These are phyloP conservation scores for Nerophis ophidion DNA, from an alignment of 2,113 vertebrate species.

Conservation along the genomic window DNA sequence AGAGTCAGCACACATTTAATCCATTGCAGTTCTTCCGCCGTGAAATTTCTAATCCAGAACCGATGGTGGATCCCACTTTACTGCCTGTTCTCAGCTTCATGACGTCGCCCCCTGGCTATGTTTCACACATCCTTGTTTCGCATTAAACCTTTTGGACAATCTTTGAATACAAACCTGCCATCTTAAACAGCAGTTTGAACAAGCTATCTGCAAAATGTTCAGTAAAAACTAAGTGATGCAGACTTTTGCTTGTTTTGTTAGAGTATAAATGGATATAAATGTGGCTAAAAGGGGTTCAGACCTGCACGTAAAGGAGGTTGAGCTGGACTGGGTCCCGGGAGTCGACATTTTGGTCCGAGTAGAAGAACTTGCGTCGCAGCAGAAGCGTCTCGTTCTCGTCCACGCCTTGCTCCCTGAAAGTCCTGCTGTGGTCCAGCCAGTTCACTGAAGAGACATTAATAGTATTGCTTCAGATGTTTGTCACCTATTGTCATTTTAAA, in stretches of 20 bases:
- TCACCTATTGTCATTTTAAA: no score
- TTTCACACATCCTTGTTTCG: not conserved
- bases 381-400: constrained; percentile 91
- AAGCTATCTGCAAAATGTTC: not conserved
- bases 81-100: constrained; percentile 4
- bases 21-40: not conserved
- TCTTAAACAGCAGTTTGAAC: not conserved
- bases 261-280: not conserved
- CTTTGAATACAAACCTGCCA: not conserved
- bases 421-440: constrained; percentile 96
- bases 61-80: not conserved
- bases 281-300: constrained; percentile 35
- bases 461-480: no score
- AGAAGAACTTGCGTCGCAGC: constrained; percentile 94
- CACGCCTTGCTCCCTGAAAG: constrained; percentile 93
- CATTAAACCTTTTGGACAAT: constrained; percentile 1
- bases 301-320: constrained; percentile 97
- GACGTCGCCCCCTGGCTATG: not conserved
- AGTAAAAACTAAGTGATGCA: not conserved
- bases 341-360: constrained; percentile 98
- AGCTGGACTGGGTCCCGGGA: constrained; percentile 96
- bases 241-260: not conserved
- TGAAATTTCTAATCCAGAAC: constrained; percentile 5
- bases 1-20: not conserved
- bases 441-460: constrained; percentile 75